Evolutionary conservation across 2,113 vertebrate genomes (phyloP).

Genomic region (Daubentonia madagascariensis): DNA sequence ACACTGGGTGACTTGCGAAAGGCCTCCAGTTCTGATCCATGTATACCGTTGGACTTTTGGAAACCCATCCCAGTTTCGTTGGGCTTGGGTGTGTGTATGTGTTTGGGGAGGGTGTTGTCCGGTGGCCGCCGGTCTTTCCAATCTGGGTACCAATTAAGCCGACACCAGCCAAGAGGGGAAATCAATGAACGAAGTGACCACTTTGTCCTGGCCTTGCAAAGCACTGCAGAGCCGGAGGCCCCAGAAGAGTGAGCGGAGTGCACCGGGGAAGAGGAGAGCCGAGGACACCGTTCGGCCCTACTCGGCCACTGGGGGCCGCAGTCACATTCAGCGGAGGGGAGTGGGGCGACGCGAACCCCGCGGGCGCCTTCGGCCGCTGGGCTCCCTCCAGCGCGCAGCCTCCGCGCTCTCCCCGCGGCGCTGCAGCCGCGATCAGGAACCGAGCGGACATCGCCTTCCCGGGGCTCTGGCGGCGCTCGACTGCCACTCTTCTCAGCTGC

Average conservation of each 20-base stretch:
- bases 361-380: not conserved
- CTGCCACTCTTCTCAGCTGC: not conserved
- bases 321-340: constrained; percentile 56
- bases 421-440: not conserved
- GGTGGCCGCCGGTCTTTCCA: not conserved
- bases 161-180: not conserved
- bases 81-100: not conserved
- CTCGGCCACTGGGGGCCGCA: constrained; percentile 54
- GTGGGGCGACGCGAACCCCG: not conserved
- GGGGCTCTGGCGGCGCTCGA: constrained; percentile 14
- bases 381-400: constrained; percentile 39
- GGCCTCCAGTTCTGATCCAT: not conserved
- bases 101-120: not conserved
- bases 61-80: not conserved
- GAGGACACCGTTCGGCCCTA: not conserved
- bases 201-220: not conserved
- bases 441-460: not conserved
- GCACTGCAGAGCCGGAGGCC: constrained; percentile 2
- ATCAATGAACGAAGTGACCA: not conserved
- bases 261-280: not conserved
- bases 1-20: not conserved
- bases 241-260: not conserved
- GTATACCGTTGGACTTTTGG: not conserved
- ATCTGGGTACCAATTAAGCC: not conserved
- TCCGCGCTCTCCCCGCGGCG: not conserved